These are phyloP conservation scores for Liasis olivaceus DNA, from an alignment of 2,797 vertebrate genomes.

Conservation along the genomic window DNA sequence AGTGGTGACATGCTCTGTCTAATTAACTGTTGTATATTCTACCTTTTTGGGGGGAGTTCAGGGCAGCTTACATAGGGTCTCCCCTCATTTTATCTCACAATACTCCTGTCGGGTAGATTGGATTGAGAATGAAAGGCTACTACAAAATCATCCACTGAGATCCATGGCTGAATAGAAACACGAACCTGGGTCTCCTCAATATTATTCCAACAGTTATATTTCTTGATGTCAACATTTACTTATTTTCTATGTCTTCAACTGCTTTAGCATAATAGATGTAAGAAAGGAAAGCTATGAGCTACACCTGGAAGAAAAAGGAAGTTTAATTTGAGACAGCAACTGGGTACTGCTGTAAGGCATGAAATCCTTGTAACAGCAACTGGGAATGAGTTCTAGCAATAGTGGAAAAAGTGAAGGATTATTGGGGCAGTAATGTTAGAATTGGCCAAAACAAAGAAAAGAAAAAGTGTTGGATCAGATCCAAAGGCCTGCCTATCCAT, in stretches of 20 bases:
- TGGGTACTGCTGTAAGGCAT: not conserved
- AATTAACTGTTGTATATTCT: not conserved
- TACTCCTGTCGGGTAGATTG: not conserved
- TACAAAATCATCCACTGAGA: not conserved
- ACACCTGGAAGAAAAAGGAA: not conserved
- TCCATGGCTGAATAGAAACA: not conserved
- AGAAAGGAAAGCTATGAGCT: not conserved
- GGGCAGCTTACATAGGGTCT: not conserved
- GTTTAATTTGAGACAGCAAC: not conserved
- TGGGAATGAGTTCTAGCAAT: not conserved
- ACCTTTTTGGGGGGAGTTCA: not conserved
- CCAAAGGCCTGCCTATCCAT: not conserved
- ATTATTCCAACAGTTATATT: not conserved
- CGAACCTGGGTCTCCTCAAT: not conserved
- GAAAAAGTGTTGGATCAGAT: not conserved
- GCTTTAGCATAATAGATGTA: not conserved
- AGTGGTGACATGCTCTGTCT: not conserved
- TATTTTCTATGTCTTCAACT: not conserved
- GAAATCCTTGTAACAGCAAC: not conserved
- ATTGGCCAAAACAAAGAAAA: not conserved
- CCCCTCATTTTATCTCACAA: not conserved
- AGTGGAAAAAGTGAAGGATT: not conserved
- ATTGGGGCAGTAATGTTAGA: not conserved
- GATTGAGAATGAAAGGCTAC: not conserved
- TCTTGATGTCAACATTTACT: not conserved